phyloP scores from a whole-genome alignment of 2,113 vertebrate genomes.

The Oreotrochilus melanogaster region DNA sequence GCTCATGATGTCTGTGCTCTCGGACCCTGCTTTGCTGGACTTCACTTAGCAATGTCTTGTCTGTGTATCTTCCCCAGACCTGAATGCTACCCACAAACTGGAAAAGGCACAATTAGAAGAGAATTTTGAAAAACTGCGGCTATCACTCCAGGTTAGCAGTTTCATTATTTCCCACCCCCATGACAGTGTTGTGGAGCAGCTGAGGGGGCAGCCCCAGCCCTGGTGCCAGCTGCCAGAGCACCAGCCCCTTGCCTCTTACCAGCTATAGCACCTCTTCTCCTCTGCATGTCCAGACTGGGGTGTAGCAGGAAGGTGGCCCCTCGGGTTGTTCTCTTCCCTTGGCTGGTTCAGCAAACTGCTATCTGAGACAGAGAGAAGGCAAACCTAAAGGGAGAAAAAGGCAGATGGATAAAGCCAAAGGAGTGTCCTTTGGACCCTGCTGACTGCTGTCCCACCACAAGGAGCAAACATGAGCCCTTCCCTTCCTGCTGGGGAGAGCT shows the following conservation, averaged over 20 bases:
- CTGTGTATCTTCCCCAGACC: constrained; percentile 78
- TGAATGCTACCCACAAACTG: constrained; percentile 88
- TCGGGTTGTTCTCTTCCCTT: neutral
- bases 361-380: neutral
- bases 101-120: constrained; percentile 91
- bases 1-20: accelerated
- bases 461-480: neutral
- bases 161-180: neutral
- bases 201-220: neutral
- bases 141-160: constrained; percentile 89
- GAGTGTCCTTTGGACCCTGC: neutral
- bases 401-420: neutral
- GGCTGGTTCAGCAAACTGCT: neutral
- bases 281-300: neutral
- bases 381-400: neutral
- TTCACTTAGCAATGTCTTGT: neutral
- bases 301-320: neutral
- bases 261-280: neutral
- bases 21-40: neutral
- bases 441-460: neutral
- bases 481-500: neutral
- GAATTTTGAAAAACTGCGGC: constrained; percentile 90
- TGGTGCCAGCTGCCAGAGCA: accelerated
- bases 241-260: neutral
- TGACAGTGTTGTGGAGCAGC: neutral